Evolutionary conservation across 1,140 invertebrate genomes (phyloP), one percentile per base, ranked within the genome.

Genomic region (Musca domestica): DNA sequence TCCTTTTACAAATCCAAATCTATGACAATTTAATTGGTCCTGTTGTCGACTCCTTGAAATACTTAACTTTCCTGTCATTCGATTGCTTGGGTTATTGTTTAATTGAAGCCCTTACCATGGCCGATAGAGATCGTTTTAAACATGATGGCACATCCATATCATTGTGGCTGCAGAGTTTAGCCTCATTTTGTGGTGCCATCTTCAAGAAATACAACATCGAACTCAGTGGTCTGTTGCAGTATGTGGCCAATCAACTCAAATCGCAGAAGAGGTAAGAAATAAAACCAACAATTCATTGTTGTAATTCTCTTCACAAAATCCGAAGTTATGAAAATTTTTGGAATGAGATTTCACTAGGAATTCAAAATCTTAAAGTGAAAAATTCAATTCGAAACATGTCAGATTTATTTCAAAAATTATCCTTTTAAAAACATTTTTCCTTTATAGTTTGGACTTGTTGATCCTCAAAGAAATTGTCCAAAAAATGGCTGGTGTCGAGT

Each of bases 401-500:
- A n/a, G n/a, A n/a, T n/a, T n/a, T n/a, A n/a, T n/a, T n/a, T n/a
- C n/a, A n/a, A n/a, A n/a, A n/a, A n/a, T n/a, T n/a, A n/a, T n/a
- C n/a, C n/a, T n/a, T n/a, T n/a, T n/a, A n/a, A n/a, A n/a, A n/a
- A n/a, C n/a, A 9, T 49, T 27, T 15, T 66, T 25, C 6, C 5
- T 47, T 64, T 56, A 12, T n/a, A 95, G 95, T 83, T 88, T 96
- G 82, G 96, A 98, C 85, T 84, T 99, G 69, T 84, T 99, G 22
- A 92, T 99, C 73, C 83, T 99, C 52, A 95, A 98, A 83, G 98
- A 99, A 85, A 94, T 99, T 72, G 93, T 99, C 66, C 95, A 98
- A 83, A 99, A 98, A 86, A 99, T 99, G 96, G 93, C 96, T 14
- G 98, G 98, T 2, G 95, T 99, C 69, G 98, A 99, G 85, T 91